Evolutionary conservation across 1,140 invertebrate species (phyloP), one percentile per base, ranked within the genome.

Genomic region (Dreissena rostriformis): DNA sequence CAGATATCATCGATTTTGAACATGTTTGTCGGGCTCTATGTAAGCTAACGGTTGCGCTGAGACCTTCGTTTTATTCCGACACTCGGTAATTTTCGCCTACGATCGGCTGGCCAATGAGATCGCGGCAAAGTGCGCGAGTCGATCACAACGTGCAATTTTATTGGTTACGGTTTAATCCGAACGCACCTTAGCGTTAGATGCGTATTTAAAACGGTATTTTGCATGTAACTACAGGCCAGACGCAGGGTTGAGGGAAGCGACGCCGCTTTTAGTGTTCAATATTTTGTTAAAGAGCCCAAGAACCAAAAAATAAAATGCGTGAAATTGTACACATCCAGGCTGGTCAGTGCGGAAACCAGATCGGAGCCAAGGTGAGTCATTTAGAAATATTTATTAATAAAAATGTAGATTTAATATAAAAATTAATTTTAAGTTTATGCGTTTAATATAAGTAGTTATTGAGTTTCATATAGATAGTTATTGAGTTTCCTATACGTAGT

Each of bases 301-400:
- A 39, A 6, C 97, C 98, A 55, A 76, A 81, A 0, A 98, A 96
- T 49, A 96, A 95, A 93, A 98, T 98, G 97, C 96, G 97, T 94
- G 97, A 98, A 96, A 98, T 98, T 88, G 97, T 98, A 55, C 97
- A 98, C 91, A 95, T 98, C 77, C 97, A 98, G 93, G 97, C 96
- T 81, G 97, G 97, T 72, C 97, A 98, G 93, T 98, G 97, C 93
- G 97, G 97, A 68, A 98, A 98, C 94, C 97, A 98, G 94, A 98
- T 98, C 91, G 97, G 97, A 90, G 96, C 97, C 68, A 98, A 98
- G 96, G 97, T 97, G 94, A 94, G 95, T 86, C 17, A 26, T 11
- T n/a, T n/a, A 61, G 2, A 19, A 61, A 61, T 61, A 24, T 61
- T 19, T 4, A 61, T 61, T 39, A 39, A 8, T 39, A 39, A 39